Conservation (phyloP, 2,113 vertebrate species). For the Origma solitaria region DNA sequence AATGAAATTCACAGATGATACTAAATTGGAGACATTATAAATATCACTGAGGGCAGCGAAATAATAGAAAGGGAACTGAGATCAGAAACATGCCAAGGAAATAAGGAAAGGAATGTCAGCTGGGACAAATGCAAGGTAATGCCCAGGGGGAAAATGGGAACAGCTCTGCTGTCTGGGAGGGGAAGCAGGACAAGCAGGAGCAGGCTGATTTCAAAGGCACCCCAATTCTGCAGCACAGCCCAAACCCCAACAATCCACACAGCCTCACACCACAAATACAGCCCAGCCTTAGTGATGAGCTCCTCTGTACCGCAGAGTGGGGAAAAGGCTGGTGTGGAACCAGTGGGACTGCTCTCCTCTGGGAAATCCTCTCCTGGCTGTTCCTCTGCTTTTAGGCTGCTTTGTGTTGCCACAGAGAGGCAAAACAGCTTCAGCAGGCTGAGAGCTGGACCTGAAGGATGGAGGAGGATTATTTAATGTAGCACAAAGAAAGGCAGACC, state of each 20-base stretch:
- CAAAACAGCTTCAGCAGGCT: background rate
- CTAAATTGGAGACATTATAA: constrained; percentile 44
- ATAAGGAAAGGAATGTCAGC: constrained; percentile 20
- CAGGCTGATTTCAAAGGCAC: background rate
- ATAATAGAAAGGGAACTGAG: constrained; percentile 38
- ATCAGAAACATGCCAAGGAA: constrained; percentile 38
- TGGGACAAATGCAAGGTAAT: constrained; percentile 25
- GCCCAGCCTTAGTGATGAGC: background rate
- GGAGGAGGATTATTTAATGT: background rate
- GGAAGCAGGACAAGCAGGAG: background rate
- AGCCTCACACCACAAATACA: background rate
- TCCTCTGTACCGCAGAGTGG: background rate
- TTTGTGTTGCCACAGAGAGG: background rate
- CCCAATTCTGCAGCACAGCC: background rate
- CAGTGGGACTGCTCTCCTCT: background rate
- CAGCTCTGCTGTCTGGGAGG: background rate
- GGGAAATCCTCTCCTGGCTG: background rate
- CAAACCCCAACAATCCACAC: background rate
- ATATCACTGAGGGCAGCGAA: constrained; percentile 7
- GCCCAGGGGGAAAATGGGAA: background rate
- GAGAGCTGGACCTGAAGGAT: background rate
- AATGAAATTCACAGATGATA: constrained; percentile 54
- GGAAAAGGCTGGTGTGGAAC: background rate
- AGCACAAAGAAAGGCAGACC: background rate
- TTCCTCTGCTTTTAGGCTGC: background rate